Conservation (phyloP, 2,888 invertebrate genomes). For the Clanis bilineata region DNA sequence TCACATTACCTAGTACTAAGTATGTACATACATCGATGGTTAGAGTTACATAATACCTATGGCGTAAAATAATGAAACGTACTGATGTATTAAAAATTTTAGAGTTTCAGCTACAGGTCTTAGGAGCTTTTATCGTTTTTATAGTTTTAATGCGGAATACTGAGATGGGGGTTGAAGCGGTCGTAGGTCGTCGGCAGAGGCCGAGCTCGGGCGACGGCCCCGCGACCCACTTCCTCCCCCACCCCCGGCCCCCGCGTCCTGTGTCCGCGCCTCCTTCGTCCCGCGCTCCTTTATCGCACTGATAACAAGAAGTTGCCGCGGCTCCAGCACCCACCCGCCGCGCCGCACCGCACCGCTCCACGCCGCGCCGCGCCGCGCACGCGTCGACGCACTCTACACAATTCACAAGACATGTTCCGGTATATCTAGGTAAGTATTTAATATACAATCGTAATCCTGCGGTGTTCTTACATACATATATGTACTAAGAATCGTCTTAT, state of each 20-base stretch:
- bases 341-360: background rate
- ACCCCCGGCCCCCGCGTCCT: constrained; percentile 39
- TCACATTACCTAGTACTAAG: too few species aligned
- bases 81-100: too few species aligned
- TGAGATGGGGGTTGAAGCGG: constrained; percentile 53
- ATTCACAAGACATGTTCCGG: too few species aligned
- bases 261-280: constrained; percentile 39
- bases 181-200: constrained; percentile 59
- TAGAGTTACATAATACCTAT: too few species aligned
- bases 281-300: constrained; percentile 60
- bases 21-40: too few species aligned
- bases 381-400: background rate
- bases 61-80: too few species aligned
- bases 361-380: background rate
- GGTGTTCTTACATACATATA: too few species aligned
- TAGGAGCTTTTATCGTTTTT: background rate
- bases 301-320: constrained; percentile 57
- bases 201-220: constrained; percentile 71
- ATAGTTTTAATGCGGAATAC: constrained; percentile 42
- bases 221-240: constrained; percentile 71
- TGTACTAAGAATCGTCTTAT: too few species aligned
- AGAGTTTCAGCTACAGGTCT: background rate
- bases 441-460: too few species aligned
- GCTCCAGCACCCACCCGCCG: background rate
- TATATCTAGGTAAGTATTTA: background rate